phyloP scores from a whole-genome alignment of 1,140 invertebrate genomes.

The Lordiphosa mommai region DNA sequence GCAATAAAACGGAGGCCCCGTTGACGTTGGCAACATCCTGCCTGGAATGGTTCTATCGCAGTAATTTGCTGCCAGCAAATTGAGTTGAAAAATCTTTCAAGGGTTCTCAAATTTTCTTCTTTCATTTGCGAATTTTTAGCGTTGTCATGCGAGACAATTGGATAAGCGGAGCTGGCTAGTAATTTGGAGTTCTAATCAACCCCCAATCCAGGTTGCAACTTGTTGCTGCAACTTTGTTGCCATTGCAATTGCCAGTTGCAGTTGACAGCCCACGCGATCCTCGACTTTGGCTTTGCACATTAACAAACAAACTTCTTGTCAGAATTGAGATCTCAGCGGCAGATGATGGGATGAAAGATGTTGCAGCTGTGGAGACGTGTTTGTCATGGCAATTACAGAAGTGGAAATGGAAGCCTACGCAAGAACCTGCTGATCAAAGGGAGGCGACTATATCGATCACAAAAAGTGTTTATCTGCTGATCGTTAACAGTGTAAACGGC shows the following conservation, averaged over 20 bases:
- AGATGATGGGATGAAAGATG: conserved; percentile 54
- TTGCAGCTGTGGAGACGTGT: conserved; percentile 38
- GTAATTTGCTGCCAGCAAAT: conserved; percentile 50
- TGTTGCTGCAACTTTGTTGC: conserved; percentile 58
- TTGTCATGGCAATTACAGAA: conserved; percentile 41
- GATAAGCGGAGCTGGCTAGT: conserved; percentile 26
- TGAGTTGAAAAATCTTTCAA: conserved; percentile 14
- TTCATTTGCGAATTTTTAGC: conserved; percentile 26
- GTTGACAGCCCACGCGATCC: conserved; percentile 41
- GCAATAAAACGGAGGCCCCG: conserved; percentile 59
- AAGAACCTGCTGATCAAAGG: conserved; percentile 35
- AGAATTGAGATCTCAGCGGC: conserved; percentile 37
- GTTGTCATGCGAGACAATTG: conserved; percentile 52
- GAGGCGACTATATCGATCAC: conserved; percentile 21
- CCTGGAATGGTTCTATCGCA: conserved; percentile 49
- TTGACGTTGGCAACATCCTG: conserved; percentile 56
- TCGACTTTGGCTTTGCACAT: conserved; percentile 44
- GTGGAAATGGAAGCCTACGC: conserved; percentile 34
- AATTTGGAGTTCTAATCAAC: conserved; percentile 50
- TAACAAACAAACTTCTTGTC: conserved; percentile 35
- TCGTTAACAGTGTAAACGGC: no score
- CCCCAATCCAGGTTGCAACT: conserved; percentile 4
- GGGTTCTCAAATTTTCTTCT: conserved; percentile 26
- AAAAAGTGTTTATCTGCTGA: conserved; percentile 10
- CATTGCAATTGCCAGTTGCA: background rate